Evolutionary conservation across 2,797 vertebrate species (phyloP).

Genomic region (Catharus ustulatus): DNA sequence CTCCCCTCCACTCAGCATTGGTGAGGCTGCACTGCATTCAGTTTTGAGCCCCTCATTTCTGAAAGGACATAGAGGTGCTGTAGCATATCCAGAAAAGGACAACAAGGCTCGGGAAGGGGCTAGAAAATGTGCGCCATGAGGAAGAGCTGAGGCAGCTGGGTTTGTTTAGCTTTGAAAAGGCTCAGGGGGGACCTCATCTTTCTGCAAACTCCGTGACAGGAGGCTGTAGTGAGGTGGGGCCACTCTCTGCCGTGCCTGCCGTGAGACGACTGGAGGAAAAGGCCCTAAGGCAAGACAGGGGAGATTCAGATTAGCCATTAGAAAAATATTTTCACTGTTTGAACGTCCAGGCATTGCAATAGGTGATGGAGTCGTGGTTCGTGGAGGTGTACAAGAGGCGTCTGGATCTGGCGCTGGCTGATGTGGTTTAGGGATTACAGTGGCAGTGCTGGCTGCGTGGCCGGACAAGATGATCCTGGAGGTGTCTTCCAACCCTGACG

Average conservation of each 20-base stretch:
- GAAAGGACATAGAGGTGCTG: background rate
- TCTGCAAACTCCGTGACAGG: background rate
- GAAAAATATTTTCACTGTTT: background rate
- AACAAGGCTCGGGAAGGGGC: background rate
- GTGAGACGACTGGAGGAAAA: background rate
- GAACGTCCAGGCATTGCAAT: background rate
- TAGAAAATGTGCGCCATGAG: background rate
- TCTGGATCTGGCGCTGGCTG: background rate
- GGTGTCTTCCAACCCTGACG: background rate
- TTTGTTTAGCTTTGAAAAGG: background rate
- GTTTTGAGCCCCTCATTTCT: background rate
- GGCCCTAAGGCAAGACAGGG: background rate
- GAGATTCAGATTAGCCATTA: background rate
- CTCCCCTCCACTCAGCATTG: background rate
- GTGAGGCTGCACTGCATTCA: background rate
- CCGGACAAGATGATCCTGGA: background rate
- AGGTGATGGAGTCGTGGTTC: background rate
- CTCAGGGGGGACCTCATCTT: background rate
- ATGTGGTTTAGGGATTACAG: background rate
- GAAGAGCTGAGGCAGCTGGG: background rate
- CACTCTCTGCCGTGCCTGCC: background rate
- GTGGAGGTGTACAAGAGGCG: background rate
- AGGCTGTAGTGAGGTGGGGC: background rate
- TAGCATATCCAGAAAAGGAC: background rate
- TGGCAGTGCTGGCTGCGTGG: background rate